These are phyloP conservation scores for Muscidifurax raptorellus DNA, from an alignment of 1,140 invertebrate species.

Conservation along the genomic window DNA sequence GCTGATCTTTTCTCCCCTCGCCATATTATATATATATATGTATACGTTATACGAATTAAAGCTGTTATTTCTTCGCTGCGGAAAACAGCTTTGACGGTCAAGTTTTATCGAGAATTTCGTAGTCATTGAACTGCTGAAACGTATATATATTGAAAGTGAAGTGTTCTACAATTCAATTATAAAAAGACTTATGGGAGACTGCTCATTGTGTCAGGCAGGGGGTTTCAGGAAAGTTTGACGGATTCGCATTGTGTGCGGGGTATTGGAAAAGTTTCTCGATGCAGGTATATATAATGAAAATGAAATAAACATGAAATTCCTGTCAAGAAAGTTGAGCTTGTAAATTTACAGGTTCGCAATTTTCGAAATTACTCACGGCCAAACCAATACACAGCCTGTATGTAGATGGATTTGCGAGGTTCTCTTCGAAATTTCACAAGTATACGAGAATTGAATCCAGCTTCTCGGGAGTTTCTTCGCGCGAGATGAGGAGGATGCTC, in stretches of 20 bases:
- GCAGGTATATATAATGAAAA: not conserved
- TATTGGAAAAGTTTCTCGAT: not conserved
- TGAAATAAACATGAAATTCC: not conserved
- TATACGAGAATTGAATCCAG: not conserved
- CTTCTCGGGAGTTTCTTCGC: not conserved
- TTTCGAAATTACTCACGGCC: not conserved
- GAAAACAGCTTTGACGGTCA: not conserved
- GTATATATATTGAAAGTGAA: not conserved
- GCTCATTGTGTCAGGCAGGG: not conserved
- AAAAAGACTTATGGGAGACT: not conserved
- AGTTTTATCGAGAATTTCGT: not conserved
- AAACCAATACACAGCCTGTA: not conserved
- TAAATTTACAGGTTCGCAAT: not conserved
- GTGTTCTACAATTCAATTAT: not conserved
- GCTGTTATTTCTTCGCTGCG: constrained; percentile 19
- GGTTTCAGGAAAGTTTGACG: not conserved
- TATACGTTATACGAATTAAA: not conserved
- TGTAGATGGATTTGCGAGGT: not conserved
- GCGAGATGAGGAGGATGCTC: not conserved
- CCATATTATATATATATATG: no score
- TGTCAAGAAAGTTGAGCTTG: not conserved
- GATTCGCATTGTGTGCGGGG: not conserved
- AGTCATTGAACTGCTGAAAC: not conserved
- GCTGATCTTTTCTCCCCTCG: not conserved
- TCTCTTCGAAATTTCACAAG: not conserved